These are phyloP conservation scores for Crenichthys baileyi DNA, from an alignment of 2,797 vertebrate species.

Conservation along the genomic window DNA sequence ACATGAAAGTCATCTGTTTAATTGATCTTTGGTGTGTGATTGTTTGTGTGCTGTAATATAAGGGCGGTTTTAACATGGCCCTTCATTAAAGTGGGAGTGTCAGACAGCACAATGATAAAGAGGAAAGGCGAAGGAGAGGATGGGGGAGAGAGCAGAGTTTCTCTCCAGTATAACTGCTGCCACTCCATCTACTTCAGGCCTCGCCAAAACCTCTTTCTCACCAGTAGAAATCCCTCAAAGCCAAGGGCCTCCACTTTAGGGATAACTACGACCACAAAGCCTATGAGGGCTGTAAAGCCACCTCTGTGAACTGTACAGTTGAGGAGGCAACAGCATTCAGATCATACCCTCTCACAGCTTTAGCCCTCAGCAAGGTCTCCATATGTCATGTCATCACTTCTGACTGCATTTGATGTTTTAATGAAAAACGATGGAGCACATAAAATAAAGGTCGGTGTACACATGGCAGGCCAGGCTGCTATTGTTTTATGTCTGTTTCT, in stretches of 20 bases:
- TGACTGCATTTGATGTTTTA: constrained; percentile 32
- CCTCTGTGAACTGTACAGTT: constrained; percentile 28
- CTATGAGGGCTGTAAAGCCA: constrained; percentile 39
- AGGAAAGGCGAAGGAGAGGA: constrained; percentile 21
- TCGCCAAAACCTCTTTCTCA: constrained; percentile 62
- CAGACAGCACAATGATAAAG: constrained; percentile 46
- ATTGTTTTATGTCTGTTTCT: constrained; percentile 5
- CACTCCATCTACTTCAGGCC: constrained; percentile 30
- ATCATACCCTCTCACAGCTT: constrained; percentile 11
- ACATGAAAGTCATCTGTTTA: constrained; percentile 74
- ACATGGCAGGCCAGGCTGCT: background rate
- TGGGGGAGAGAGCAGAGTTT: constrained; percentile 38
- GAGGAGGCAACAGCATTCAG: constrained; percentile 20
- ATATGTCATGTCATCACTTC: constrained; percentile 23
- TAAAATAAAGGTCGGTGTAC: constrained; percentile 21
- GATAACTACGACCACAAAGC: constrained; percentile 39
- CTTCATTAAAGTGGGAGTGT: constrained; percentile 70
- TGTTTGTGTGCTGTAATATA: constrained; percentile 58
- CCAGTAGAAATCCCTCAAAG: constrained; percentile 55
- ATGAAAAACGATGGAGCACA: constrained; percentile 20
- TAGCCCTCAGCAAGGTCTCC: constrained; percentile 31
- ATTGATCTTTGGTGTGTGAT: constrained; percentile 70
- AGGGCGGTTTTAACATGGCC: constrained; percentile 68
- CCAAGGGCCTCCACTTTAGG: constrained; percentile 49
- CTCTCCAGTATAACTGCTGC: constrained; percentile 69